phyloP scores from a whole-genome alignment of 2,797 vertebrate genomes.

The Mergus octosetaceus region DNA sequence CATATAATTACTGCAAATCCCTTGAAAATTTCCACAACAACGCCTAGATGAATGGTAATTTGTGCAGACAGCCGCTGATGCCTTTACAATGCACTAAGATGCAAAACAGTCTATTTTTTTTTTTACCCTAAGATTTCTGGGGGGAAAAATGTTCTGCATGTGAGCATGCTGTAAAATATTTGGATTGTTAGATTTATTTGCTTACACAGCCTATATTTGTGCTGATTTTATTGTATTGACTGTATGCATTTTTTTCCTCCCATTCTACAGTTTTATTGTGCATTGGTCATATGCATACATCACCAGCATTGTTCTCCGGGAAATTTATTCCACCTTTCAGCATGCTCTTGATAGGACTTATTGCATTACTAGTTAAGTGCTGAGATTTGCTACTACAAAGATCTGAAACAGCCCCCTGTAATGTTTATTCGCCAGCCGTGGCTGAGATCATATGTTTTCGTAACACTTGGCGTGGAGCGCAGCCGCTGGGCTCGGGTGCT shows the following conservation, averaged over 20 bases:
- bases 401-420: slow-evolving; percentile 54
- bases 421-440: slow-evolving; percentile 45
- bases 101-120: slow-evolving; percentile 72
- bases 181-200: slow-evolving; percentile 77
- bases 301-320: slow-evolving; percentile 78
- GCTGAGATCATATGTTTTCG: slow-evolving; percentile 1
- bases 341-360: slow-evolving; percentile 76
- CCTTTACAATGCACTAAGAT: slow-evolving; percentile 77
- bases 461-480: background rate
- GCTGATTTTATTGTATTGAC: slow-evolving; percentile 82
- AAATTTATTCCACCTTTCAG: slow-evolving; percentile 80
- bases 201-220: slow-evolving; percentile 73
- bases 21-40: slow-evolving; percentile 93
- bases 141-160: background rate
- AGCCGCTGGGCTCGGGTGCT: background rate
- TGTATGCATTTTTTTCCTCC: slow-evolving; percentile 72
- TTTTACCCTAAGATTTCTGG: slow-evolving; percentile 62
- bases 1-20: slow-evolving; percentile 99
- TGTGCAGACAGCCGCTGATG: slow-evolving; percentile 80
- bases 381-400: slow-evolving; percentile 71
- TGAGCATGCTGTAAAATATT: slow-evolving; percentile 66
- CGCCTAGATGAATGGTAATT: slow-evolving; percentile 89
- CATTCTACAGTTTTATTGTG: slow-evolving; percentile 81
- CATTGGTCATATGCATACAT: slow-evolving; percentile 77
- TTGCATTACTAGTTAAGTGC: slow-evolving; percentile 75